Evolutionary conservation across 2,113 vertebrate species (phyloP), one percentile per base, ranked within the genome.

Genomic region (Osmerus eperlanus): DNA sequence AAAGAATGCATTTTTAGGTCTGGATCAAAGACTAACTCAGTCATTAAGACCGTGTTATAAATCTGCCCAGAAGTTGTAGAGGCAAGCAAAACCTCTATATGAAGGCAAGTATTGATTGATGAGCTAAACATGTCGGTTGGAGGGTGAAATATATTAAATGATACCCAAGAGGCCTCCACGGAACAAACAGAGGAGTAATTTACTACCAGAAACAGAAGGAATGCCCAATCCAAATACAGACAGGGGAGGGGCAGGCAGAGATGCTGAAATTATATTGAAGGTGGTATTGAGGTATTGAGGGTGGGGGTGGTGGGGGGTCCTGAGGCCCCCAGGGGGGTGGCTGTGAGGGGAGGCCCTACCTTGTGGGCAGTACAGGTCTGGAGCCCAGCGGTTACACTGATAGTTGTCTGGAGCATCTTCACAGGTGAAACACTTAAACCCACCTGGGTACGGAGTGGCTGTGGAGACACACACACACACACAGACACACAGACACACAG

Each of bases 401-500:
- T 95, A 97, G 88, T 97, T 97, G 78, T 96, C 95, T 0, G 79
- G 77, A 21, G 93, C 94, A 66, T 93, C 93, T 68, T 96, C 94
- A 1, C 95, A 97, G 41, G 95, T 97, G 80, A 96, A 97, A 54
- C 95, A 97, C 71, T 97, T 97, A 78, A 96, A 97, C 75, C 95
- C 95, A 2, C 81, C 94, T 63, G 95, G 95, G 54, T 94, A 97
- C 0, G 95, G 95, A 0, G 95, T 96, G 73, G 94, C 95, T 96
- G 85, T 0, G n/a, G 52, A 67, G 32, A 76, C 21, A 79, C n/a
- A 23, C 7, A 66, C 0, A 5, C 16, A 11, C n/a, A 65, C 67
- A 41, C 58, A 67, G 8, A 76, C 21, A 79, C n/a, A 23, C 7
- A 66, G 0, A 5, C 18, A 29, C 60, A 62, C 32, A 36, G 32